phyloP scores from a whole-genome alignment of 2,888 invertebrate species.

The Drosophila kambysellisi region DNA sequence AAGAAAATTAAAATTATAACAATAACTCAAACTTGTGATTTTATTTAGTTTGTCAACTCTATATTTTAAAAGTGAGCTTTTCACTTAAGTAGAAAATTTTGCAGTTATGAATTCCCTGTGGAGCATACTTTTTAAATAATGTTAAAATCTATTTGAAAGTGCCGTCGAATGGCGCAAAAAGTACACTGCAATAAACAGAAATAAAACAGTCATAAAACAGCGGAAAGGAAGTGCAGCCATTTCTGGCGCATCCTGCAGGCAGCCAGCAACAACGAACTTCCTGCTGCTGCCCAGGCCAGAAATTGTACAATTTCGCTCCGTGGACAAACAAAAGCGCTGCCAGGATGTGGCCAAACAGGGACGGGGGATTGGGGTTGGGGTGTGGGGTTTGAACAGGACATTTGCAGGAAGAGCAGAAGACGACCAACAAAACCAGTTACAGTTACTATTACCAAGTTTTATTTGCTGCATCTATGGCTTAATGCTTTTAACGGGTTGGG shows the following conservation, averaged over 20 bases:
- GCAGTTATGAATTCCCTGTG: not conserved
- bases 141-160: conserved; percentile 6
- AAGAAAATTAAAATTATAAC: not conserved
- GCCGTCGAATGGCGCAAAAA: conserved; percentile 13
- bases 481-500: conserved; percentile 62
- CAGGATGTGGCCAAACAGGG: conserved; percentile 56
- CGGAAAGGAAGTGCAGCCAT: conserved; percentile 72
- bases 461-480: conserved; percentile 48
- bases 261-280: conserved; percentile 58
- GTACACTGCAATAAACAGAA: not conserved
- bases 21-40: not conserved
- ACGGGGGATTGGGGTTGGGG: not conserved
- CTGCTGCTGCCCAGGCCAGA: conserved; percentile 51
- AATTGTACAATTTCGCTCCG: conserved; percentile 71
- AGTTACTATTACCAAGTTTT: conserved; percentile 46
- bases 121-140: not conserved
- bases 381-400: conserved; percentile 8
- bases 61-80: not conserved
- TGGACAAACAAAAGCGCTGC: conserved; percentile 67
- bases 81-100: not conserved
- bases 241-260: conserved; percentile 73
- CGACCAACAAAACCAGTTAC: conserved; percentile 26
- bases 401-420: conserved; percentile 29
- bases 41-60: not conserved
- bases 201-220: conserved; percentile 46